Conservation (phyloP, 2,113 vertebrate genomes). For the Pollachius pollachius region DNA sequence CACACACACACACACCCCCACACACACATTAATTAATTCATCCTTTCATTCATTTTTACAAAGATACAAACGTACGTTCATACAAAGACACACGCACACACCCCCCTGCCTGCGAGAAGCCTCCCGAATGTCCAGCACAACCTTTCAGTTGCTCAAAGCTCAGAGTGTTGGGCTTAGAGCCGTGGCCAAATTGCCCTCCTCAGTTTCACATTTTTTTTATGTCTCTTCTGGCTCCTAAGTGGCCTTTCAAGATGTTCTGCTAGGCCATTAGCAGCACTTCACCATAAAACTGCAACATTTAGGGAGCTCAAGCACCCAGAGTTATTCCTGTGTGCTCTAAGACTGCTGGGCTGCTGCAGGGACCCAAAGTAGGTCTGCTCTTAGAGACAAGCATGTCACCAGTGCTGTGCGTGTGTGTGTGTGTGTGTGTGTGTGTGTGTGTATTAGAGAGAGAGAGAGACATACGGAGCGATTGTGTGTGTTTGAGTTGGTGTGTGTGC, state of each 20-base stretch:
- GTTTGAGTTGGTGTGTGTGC: background rate
- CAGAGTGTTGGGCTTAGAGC: constrained; percentile 9
- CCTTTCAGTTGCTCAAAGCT: too few relatives aligned
- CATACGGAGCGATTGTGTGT: constrained; percentile 7
- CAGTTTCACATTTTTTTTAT: constrained; percentile 61
- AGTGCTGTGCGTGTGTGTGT: background rate
- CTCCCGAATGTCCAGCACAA: too few relatives aligned
- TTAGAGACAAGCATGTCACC: constrained; percentile 27
- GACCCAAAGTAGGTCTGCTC: constrained; percentile 48
- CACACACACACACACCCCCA: too few relatives aligned
- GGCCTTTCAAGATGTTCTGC: constrained; percentile 59
- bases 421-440: constrained; percentile 24
- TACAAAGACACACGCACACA: background rate
- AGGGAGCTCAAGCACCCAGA: constrained; percentile 51
- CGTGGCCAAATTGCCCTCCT: constrained; percentile 54
- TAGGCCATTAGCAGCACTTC: constrained; percentile 69
- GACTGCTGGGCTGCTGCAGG: constrained; percentile 33
- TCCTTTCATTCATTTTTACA: too few relatives aligned
- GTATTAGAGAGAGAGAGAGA: too few relatives aligned
- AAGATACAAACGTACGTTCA: too few relatives aligned
- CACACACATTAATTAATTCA: too few relatives aligned
- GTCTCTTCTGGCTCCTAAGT: constrained; percentile 64
- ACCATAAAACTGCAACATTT: constrained; percentile 65
- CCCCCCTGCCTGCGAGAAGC: constrained; percentile 13
- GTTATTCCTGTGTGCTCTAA: constrained; percentile 47